These are phyloP conservation scores for Paratrypauchen microcephalus DNA, from an alignment of 2,797 vertebrate species.

Conservation along the genomic window DNA sequence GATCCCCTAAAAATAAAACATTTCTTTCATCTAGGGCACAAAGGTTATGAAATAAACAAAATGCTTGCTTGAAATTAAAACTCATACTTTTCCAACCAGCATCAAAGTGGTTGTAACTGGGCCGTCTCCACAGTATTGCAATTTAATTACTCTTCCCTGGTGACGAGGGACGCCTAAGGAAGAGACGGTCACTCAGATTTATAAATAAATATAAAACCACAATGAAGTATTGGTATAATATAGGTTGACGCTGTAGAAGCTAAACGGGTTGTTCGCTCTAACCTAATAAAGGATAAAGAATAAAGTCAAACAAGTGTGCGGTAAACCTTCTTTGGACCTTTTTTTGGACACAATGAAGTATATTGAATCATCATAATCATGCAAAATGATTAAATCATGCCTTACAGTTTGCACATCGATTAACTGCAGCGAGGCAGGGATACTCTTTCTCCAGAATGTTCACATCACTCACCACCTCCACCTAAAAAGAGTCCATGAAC, in stretches of 20 bases:
- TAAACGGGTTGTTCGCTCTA: no score
- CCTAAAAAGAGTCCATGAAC: slow-evolving; percentile 54
- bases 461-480: slow-evolving; percentile 71
- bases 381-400: not conserved
- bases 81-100: slow-evolving; percentile 82
- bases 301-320: no score
- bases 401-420: slow-evolving; percentile 82
- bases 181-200: not conserved
- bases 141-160: slow-evolving; percentile 79
- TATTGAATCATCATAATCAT: not conserved
- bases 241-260: no score
- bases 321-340: no score
- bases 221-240: no score
- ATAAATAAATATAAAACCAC: not conserved
- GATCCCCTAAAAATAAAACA: slow-evolving; percentile 70
- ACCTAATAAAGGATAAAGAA: no score
- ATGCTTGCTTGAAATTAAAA: not conserved
- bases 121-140: slow-evolving; percentile 79
- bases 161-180: slow-evolving; percentile 77
- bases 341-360: no score
- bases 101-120: slow-evolving; percentile 75
- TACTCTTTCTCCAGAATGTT: slow-evolving; percentile 75
- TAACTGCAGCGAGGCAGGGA: slow-evolving; percentile 82
- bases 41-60: not conserved
- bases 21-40: not conserved